These are phyloP conservation scores for Pseudocheirus occidentalis DNA, from an alignment of 2,797 vertebrate genomes.

Conservation along the genomic window DNA sequence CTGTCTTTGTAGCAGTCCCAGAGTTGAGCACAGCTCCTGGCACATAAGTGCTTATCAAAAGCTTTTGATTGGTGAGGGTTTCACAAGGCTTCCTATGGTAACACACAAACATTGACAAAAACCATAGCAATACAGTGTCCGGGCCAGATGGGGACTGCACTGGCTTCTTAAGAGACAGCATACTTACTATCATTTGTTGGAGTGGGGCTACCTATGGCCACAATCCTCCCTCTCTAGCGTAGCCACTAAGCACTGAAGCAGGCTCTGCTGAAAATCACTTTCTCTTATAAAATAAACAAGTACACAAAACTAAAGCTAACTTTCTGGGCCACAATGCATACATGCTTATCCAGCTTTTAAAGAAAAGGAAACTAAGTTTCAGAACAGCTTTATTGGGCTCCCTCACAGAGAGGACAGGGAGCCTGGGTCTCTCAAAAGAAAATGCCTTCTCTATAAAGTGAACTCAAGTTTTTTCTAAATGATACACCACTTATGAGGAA, in stretches of 20 bases:
- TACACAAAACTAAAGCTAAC: background rate
- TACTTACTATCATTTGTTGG: background rate
- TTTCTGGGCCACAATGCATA: background rate
- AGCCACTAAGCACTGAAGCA: background rate
- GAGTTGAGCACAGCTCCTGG: background rate
- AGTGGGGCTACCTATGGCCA: background rate
- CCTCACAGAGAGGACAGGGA: background rate
- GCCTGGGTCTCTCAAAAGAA: background rate
- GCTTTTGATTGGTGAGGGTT: background rate
- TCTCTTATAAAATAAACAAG: background rate
- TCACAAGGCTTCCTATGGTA: background rate
- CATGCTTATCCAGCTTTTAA: background rate
- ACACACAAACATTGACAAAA: background rate
- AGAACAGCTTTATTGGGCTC: background rate
- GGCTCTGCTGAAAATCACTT: background rate
- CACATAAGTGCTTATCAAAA: background rate
- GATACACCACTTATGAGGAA: accelerated
- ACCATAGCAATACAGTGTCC: background rate
- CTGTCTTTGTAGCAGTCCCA: background rate
- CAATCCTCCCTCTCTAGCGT: background rate
- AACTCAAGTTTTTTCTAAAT: background rate
- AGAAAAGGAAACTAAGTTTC: constrained; percentile 17
- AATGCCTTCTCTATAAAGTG: background rate
- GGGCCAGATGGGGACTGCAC: background rate
- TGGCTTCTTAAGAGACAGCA: background rate